Conservation (phyloP, 2,888 invertebrate genomes). For the Macrophya alboannulata region DNA sequence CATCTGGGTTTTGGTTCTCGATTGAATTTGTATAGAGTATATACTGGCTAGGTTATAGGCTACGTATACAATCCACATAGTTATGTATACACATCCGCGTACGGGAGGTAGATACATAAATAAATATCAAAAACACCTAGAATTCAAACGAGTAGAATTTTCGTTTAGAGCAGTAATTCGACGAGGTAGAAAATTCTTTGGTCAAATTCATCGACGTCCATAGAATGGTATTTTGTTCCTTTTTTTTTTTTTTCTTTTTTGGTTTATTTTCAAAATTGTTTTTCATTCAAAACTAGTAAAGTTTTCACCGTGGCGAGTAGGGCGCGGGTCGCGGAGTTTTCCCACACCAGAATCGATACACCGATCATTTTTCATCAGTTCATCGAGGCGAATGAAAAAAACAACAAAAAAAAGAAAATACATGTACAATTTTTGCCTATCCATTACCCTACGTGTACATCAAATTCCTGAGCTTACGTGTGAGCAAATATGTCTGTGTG, state of each 20-base stretch:
- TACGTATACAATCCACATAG: too few relatives aligned
- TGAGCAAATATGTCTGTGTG: background rate
- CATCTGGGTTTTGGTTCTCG: background rate
- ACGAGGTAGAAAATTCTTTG: constrained; percentile 36
- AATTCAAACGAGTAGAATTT: constrained; percentile 18
- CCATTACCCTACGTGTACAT: background rate
- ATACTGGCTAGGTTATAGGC: background rate
- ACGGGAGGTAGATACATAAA: too few relatives aligned
- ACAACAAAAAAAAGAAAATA: constrained; percentile 7
- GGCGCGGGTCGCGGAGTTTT: background rate
- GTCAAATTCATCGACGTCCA: background rate
- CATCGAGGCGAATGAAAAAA: background rate
- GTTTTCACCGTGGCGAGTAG: background rate
- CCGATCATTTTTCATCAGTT: constrained; percentile 46
- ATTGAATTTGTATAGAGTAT: background rate
- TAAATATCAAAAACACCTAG: background rate
- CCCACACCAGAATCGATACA: constrained; percentile 16
- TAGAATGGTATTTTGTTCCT: background rate
- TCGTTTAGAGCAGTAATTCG: constrained; percentile 22
- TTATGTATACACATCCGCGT: background rate
- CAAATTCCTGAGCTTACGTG: background rate
- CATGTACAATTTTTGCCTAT: constrained; percentile 43
- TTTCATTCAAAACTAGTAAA: constrained; percentile 15
- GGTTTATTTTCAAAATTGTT: constrained; percentile 18
- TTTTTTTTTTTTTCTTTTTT: background rate